phyloP scores from a whole-genome alignment of 1,140 invertebrate species.

The Aethina tumida region DNA sequence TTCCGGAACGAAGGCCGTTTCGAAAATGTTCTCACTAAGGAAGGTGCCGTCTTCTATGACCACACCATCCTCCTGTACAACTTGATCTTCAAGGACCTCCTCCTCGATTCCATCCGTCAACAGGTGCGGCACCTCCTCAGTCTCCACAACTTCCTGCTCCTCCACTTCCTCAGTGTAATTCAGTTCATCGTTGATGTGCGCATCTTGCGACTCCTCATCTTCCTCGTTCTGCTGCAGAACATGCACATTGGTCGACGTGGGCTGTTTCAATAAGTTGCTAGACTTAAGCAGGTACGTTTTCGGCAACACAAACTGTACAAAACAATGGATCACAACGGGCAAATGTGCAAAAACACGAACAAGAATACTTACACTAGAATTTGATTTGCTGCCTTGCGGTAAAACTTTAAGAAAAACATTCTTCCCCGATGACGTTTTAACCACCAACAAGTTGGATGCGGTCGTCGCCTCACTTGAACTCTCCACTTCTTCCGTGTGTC shows the following conservation, averaged over 20 bases:
- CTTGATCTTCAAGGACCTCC: slow-evolving; percentile 7
- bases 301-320: no score
- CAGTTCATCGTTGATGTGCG: slow-evolving; percentile 1
- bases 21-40: slow-evolving; percentile 25
- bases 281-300: no score
- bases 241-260: no score
- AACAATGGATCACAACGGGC: no score
- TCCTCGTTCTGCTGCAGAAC: slow-evolving; percentile 7
- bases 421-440: slow-evolving; percentile 33
- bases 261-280: no score
- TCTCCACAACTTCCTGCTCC: slow-evolving; percentile 10
- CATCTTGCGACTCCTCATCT: slow-evolving; percentile 12
- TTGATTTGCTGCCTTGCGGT: slow-evolving; percentile 26
- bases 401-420: slow-evolving; percentile 34
- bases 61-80: slow-evolving; percentile 11
- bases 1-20: slow-evolving; percentile 20
- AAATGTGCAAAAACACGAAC: no score
- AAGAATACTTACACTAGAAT: slow-evolving; percentile 13
- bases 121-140: slow-evolving; percentile 8
- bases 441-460: slow-evolving; percentile 31
- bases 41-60: slow-evolving; percentile 17
- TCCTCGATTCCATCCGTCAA: slow-evolving; percentile 15
- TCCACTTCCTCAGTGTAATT: slow-evolving; percentile 11
- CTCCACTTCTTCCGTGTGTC: slow-evolving; percentile 17
- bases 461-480: slow-evolving; percentile 19